phyloP scores from a whole-genome alignment of 1,140 invertebrate species.

The Eumeta japonica region DNA sequence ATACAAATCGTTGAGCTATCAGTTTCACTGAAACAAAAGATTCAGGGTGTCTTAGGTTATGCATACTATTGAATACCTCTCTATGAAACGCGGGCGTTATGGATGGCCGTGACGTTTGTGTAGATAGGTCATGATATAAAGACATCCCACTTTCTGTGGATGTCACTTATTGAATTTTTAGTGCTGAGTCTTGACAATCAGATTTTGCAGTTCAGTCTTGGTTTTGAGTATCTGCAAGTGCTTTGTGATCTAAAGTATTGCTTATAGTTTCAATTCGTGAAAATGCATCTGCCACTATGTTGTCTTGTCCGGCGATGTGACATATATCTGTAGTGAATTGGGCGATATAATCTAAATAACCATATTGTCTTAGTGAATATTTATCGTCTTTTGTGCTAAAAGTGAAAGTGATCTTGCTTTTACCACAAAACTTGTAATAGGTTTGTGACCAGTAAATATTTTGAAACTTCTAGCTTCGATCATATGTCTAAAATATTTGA shows the following conservation, averaged over 20 bases:
- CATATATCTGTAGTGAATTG: slow-evolving; percentile 7
- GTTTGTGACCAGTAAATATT: slow-evolving; percentile 40
- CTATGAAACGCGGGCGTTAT: slow-evolving; percentile 16
- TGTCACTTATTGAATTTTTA: too few relatives aligned
- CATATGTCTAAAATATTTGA: slow-evolving; percentile 35
- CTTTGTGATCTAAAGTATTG: background rate
- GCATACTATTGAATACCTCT: slow-evolving; percentile 17
- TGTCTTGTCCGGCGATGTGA: too few relatives aligned
- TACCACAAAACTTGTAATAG: too few relatives aligned
- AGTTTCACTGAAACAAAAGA: background rate
- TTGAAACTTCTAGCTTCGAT: slow-evolving; percentile 21
- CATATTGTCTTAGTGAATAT: background rate
- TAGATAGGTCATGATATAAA: slow-evolving; percentile 17
- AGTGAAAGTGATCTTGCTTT: too few relatives aligned
- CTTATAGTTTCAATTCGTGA: slow-evolving; percentile 3
- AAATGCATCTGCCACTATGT: slow-evolving; percentile 1
- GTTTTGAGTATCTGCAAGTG: slow-evolving; percentile 1
- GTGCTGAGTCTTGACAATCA: too few relatives aligned
- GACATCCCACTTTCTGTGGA: background rate
- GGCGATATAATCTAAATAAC: slow-evolving; percentile 4
- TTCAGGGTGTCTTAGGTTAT: slow-evolving; percentile 3
- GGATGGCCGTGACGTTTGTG: slow-evolving; percentile 14
- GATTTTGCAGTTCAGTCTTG: slow-evolving; percentile 3
- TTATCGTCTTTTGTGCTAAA: slow-evolving; percentile 16
- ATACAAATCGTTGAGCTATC: background rate